Percentiles rank a stretch among this genome's conserved stretches.
Evolutionary conservation across 2,888 invertebrate species (phyloP).

Genomic region (Ellobium chinense): DNA sequence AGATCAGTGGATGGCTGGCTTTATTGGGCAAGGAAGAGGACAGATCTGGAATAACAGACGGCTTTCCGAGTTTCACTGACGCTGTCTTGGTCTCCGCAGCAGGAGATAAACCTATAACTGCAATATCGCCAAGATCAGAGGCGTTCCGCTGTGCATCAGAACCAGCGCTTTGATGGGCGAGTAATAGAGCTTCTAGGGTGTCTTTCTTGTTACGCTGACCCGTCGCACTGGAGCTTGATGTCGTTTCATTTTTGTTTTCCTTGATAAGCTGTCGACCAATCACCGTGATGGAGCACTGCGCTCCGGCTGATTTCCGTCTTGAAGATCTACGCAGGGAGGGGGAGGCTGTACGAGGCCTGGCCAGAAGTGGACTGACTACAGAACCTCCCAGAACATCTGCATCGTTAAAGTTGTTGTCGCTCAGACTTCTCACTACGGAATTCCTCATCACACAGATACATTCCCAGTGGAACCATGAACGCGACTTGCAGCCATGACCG

Average conservation of each 20-base stretch:
- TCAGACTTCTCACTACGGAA: too few relatives aligned
- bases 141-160: background rate
- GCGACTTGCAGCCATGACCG: too few relatives aligned
- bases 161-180: background rate
- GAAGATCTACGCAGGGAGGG: background rate
- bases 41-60: too few relatives aligned
- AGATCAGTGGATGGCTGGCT: background rate
- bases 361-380: too few relatives aligned
- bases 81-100: background rate
- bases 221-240: background rate
- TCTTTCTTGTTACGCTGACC: too few relatives aligned
- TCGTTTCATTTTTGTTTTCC: background rate
- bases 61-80: too few relatives aligned
- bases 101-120: too few relatives aligned
- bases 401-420: too few relatives aligned
- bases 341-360: background rate
- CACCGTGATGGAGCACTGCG: background rate
- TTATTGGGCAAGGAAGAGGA: background rate
- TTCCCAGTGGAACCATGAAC: too few relatives aligned
- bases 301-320: background rate
- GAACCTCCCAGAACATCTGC: too few relatives aligned
- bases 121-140: background rate
- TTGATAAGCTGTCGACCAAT: background rate
- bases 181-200: too few relatives aligned
- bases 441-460: too few relatives aligned